These are phyloP conservation scores for Lasiommata megera DNA, from an alignment of 2,888 invertebrate genomes.

Conservation along the genomic window DNA sequence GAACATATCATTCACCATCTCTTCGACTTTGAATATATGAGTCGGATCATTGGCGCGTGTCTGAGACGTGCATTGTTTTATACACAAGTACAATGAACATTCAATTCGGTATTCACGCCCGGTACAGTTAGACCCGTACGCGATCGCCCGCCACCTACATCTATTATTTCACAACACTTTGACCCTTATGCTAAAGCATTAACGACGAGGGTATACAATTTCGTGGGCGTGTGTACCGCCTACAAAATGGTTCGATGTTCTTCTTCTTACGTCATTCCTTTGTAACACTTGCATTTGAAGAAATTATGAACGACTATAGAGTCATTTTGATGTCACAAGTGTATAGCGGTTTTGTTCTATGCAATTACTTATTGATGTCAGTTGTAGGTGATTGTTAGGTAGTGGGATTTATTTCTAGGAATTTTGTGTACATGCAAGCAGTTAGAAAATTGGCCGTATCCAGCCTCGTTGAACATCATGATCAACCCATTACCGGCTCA, in stretches of 20 bases:
- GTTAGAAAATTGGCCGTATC: too few relatives aligned
- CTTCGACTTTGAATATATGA: constrained; percentile 24
- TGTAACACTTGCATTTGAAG: constrained; percentile 15
- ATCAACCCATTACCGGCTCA: too few relatives aligned
- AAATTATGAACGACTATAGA: background rate
- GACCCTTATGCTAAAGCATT: constrained; percentile 7
- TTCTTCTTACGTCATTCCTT: constrained; percentile 26
- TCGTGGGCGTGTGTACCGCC: background rate
- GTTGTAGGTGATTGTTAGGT: too few relatives aligned
- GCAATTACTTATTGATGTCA: too few relatives aligned
- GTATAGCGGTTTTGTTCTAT: too few relatives aligned
- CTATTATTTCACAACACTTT: background rate
- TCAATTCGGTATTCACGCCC: constrained; percentile 23
- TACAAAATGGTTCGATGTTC: constrained; percentile 23
- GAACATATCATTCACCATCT: background rate
- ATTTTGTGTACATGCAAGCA: too few relatives aligned
- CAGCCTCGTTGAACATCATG: too few relatives aligned
- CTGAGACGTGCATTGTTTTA: constrained; percentile 36
- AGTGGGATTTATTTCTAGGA: too few relatives aligned
- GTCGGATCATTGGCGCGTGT: constrained; percentile 33
- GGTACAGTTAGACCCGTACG: constrained; percentile 16
- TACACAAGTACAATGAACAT: constrained; percentile 22
- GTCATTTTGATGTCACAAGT: background rate
- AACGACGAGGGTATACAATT: constrained; percentile 5
- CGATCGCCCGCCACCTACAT: background rate